Evolutionary conservation across 2,888 invertebrate species (phyloP).

Genomic region (Nowickia ferox): DNA sequence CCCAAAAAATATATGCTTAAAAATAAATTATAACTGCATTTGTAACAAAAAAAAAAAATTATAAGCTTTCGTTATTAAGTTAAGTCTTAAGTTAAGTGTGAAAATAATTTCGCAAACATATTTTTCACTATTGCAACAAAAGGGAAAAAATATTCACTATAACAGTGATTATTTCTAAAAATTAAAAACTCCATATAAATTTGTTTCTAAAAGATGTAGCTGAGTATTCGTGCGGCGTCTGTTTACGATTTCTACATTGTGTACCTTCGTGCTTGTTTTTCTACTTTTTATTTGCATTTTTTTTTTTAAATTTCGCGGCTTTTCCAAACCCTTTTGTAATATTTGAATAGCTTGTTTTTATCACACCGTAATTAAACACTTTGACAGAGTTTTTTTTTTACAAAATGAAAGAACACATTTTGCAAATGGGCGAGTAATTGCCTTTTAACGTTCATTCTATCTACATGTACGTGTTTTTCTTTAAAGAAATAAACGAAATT

Average conservation of each 20-base stretch:
- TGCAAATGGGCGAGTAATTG: conserved; percentile 42
- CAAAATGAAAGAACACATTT: not conserved
- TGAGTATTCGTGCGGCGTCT: not conserved
- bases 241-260: not conserved
- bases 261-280: conserved; percentile 7
- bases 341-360: not conserved
- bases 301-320: conserved; percentile 21
- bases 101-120: too few species aligned
- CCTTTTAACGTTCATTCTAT: conserved; percentile 28
- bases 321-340: conserved; percentile 17
- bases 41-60: too few species aligned
- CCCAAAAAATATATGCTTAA: too few species aligned
- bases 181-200: too few species aligned
- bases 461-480: too few species aligned
- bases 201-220: not conserved
- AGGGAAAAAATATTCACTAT: too few species aligned
- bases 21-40: too few species aligned
- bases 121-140: too few species aligned
- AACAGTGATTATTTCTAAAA: too few species aligned
- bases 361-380: conserved; percentile 6
- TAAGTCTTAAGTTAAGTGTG: too few species aligned
- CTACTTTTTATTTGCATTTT: not conserved
- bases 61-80: too few species aligned
- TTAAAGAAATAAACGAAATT: too few species aligned
- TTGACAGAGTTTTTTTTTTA: not conserved